phyloP scores from a whole-genome alignment of 2,888 invertebrate species.

The Heliconius erato region DNA sequence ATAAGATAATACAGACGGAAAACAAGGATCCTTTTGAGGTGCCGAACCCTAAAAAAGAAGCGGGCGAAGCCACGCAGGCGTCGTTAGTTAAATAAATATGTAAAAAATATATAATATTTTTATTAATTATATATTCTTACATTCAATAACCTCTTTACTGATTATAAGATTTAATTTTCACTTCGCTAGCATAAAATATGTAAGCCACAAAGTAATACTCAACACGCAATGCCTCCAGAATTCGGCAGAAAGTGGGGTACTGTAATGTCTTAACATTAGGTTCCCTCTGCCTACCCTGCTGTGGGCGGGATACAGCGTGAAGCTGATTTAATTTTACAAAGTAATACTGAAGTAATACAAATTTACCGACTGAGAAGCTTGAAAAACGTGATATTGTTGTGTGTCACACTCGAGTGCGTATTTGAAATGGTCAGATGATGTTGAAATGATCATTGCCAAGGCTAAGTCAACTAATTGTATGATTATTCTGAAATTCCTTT shows the following conservation, averaged over 20 bases:
- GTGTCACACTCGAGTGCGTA: constrained; percentile 14
- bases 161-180: too few species aligned
- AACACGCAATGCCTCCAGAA: too few species aligned
- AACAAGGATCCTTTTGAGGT: too few species aligned
- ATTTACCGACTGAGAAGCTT: constrained; percentile 7
- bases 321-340: too few species aligned
- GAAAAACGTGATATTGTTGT: constrained; percentile 10
- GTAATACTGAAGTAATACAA: background rate
- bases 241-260: too few species aligned
- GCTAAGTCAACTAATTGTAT: background rate
- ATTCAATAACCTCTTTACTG: background rate
- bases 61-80: background rate
- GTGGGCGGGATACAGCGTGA: too few species aligned
- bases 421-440: constrained; percentile 18
- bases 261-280: too few species aligned
- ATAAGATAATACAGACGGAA: too few species aligned
- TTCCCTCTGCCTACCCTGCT: too few species aligned
- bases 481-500: background rate
- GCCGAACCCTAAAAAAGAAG: too few species aligned
- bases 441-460: constrained; percentile 25
- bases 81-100: too few species aligned
- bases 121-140: background rate
- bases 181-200: background rate
- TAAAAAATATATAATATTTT: background rate
- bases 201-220: background rate